phyloP scores from a whole-genome alignment of 2,888 invertebrate species.

The Podotricha telesiphe region DNA sequence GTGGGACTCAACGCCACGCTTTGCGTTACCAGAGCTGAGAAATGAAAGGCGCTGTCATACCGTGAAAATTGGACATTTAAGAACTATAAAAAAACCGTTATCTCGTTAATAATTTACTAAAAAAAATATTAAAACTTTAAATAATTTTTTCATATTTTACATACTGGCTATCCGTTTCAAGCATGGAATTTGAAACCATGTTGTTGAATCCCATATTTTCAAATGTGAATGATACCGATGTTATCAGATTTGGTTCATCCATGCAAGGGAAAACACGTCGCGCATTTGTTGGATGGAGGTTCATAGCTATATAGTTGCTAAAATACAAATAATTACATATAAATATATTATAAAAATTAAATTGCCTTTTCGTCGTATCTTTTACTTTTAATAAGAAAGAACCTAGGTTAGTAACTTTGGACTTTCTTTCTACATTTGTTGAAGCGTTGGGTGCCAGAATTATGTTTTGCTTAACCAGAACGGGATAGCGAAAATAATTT shows the following conservation, averaged over 20 bases:
- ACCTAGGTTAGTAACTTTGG: not conserved
- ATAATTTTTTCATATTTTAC: conserved; percentile 45
- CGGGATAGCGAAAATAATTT: too few relatives aligned
- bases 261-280: conserved; percentile 88
- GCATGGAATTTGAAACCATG: conserved; percentile 59
- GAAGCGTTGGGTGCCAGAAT: too few relatives aligned
- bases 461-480: too few relatives aligned
- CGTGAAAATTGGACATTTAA: too few relatives aligned
- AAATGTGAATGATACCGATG: conserved; percentile 68
- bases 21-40: too few relatives aligned
- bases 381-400: not conserved
- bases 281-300: conserved; percentile 84
- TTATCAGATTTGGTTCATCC: conserved; percentile 83
- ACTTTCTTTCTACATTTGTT: too few relatives aligned
- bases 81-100: too few relatives aligned
- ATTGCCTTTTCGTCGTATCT: too few relatives aligned
- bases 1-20: too few relatives aligned
- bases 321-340: conserved; percentile 46
- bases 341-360: not conserved
- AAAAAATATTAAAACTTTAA: not conserved
- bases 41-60: too few relatives aligned
- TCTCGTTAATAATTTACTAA: not conserved
- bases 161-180: conserved; percentile 59
- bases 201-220: conserved; percentile 57
- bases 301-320: conserved; percentile 82